Evolutionary conservation across 2,797 vertebrate genomes (phyloP).

Genomic region (Columba guinea): DNA sequence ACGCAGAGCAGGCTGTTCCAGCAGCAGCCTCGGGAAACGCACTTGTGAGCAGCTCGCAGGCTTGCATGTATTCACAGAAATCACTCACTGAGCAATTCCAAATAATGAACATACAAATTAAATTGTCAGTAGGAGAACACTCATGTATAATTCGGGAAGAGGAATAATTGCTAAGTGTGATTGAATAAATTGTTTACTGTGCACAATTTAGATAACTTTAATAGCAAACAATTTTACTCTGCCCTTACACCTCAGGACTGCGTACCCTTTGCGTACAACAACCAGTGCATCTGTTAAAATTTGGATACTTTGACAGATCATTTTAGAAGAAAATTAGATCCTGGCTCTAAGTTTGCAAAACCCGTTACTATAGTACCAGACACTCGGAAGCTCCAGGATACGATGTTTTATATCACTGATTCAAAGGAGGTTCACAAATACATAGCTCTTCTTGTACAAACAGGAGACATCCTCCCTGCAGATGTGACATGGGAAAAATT

Average conservation of each 20-base stretch:
- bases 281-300: not conserved
- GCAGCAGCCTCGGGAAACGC: not conserved
- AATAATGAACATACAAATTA: conserved; percentile 10
- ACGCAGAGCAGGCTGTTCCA: not conserved
- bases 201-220: not conserved
- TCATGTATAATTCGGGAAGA: not conserved
- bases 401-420: not conserved
- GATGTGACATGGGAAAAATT: not conserved
- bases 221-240: not conserved
- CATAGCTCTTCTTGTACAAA: not conserved
- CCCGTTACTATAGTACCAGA: not conserved
- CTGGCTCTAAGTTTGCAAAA: not conserved
- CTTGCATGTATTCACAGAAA: not conserved
- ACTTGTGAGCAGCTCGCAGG: not conserved
- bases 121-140: conserved; percentile 19
- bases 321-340: not conserved
- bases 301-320: not conserved
- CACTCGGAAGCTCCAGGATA: not conserved
- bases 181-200: conserved; percentile 1
- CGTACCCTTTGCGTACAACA: not conserved
- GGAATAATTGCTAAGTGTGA: not conserved
- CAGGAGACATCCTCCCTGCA: not conserved
- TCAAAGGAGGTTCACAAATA: not conserved
- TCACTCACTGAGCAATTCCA: not conserved
- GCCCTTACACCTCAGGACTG: not conserved